These are phyloP conservation scores for Cenopis cana DNA, from an alignment of 2,888 invertebrate genomes.

Conservation along the genomic window DNA sequence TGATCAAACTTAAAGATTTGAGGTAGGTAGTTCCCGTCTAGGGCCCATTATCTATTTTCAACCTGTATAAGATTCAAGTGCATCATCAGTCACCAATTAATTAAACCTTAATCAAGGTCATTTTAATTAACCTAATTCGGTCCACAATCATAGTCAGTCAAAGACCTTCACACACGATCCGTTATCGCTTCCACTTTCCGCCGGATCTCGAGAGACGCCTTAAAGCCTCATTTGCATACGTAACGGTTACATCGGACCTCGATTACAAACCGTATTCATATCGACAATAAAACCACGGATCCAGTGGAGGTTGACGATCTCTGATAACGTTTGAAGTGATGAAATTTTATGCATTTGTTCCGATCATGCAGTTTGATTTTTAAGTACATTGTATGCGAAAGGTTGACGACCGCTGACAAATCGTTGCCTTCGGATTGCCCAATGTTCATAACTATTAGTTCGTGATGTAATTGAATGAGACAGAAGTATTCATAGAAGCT, in stretches of 20 bases:
- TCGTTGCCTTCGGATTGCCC: neutral
- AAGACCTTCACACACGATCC: conserved; percentile 3
- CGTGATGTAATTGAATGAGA: neutral
- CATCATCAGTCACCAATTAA: no score
- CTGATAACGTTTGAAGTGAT: conserved; percentile 29
- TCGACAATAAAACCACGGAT: conserved; percentile 2
- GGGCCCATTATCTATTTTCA: no score
- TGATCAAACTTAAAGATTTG: no score
- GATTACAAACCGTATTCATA: conserved; percentile 20
- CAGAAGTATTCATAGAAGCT: neutral
- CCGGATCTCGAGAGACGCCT: conserved; percentile 26
- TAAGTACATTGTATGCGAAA: neutral
- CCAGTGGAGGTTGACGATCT: conserved; percentile 32
- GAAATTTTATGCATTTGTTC: neutral
- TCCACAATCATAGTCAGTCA: neutral
- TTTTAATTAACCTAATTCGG: neutral
- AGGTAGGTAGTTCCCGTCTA: no score
- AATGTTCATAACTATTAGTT: neutral
- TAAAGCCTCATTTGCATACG: conserved; percentile 36
- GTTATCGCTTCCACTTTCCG: conserved; percentile 23
- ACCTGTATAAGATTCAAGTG: no score
- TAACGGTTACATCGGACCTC: conserved; percentile 27
- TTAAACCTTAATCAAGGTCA: neutral
- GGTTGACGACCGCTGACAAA: conserved; percentile 1
- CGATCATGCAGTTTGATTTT: neutral